These are phyloP conservation scores for Monodelphis domestica DNA, from an alignment of 2,797 vertebrate species.

Conservation along the genomic window DNA sequence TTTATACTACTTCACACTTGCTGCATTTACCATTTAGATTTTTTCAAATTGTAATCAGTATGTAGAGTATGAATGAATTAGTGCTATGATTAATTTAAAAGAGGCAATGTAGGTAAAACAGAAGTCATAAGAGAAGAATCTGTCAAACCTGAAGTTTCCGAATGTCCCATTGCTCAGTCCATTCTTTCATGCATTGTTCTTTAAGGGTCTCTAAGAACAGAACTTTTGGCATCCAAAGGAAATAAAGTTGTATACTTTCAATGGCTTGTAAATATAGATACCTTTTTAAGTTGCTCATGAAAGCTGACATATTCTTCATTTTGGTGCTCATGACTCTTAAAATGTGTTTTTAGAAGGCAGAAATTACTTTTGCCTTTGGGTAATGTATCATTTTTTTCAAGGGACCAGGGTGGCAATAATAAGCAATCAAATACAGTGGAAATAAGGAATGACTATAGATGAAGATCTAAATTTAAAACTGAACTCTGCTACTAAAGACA, in stretches of 20 bases:
- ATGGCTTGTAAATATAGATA: background rate
- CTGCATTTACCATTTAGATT: rapidly evolving
- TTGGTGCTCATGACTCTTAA: background rate
- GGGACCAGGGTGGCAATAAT: background rate
- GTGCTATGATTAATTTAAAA: background rate
- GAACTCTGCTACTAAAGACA: background rate
- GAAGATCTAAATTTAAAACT: background rate
- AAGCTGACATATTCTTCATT: background rate
- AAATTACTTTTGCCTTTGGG: background rate
- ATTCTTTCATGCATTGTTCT: too few relatives aligned
- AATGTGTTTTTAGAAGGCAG: rapidly evolving
- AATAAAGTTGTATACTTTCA: background rate
- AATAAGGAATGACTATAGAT: background rate
- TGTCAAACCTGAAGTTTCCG: background rate
- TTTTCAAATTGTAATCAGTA: rapidly evolving
- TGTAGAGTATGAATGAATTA: too few relatives aligned
- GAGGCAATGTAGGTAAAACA: background rate
- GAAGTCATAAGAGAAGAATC: background rate
- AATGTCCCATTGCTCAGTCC: rapidly evolving
- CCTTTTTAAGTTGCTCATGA: background rate
- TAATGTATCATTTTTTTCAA: background rate
- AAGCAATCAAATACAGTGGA: background rate
- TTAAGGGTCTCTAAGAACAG: background rate
- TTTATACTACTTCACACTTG: background rate
- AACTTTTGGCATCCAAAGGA: background rate